Base-by-base conservation (phyloP, 2,888 invertebrate genomes). In the Phyllotreta striolata region DNA sequence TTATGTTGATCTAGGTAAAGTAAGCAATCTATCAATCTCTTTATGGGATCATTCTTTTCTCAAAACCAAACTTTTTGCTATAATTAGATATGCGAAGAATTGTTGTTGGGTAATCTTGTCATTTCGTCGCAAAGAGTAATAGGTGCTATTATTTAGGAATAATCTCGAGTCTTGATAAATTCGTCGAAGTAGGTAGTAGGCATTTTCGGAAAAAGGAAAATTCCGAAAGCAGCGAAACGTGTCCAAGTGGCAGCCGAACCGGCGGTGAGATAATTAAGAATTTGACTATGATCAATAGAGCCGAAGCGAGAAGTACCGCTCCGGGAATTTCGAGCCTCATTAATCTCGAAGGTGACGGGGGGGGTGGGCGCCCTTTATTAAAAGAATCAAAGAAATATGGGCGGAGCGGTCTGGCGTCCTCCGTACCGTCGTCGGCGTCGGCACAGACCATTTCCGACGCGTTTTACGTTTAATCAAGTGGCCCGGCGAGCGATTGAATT, bases 371-470 rank as follows among this genome's bases (percentile, higher is more conserved):
- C 24, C 24, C 78, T 78, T 83, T 82, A 83, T 83, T 83, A 82
- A 83, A 83, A 83, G 81, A 83, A 82, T 82, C 76, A 80, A 78
- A 82, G 81, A 82, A 81, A 82, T 82, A 83, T 83, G 80, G 83
- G 82, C 81, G 82, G 78, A 77, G 77, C 77, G 71, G 73, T 63
- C 73, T 74, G 74, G 72, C 74, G 72, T 72, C 73, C 71, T 71
- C 73, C n/a, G 68, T 67, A 72, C 69, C 71, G 62, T 62, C 63
- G 38, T 3, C 8, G 12, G 52, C 52, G 13, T 13, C 37, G 38
- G 52, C 60, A 67, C 63, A 37, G 66, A 62, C 71, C 75, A 74
- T 77, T 72, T 75, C 74, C 71, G 73, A 72, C 76, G 74, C 76
- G 75, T 77, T 24, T 24, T 77, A 76, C 77, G 77, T 78, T 79